Percentiles rank a stretch among this genome's conserved stretches.
Evolutionary conservation across 2,888 invertebrate species (phyloP).

Genomic region (Palloptera scutellata): DNA sequence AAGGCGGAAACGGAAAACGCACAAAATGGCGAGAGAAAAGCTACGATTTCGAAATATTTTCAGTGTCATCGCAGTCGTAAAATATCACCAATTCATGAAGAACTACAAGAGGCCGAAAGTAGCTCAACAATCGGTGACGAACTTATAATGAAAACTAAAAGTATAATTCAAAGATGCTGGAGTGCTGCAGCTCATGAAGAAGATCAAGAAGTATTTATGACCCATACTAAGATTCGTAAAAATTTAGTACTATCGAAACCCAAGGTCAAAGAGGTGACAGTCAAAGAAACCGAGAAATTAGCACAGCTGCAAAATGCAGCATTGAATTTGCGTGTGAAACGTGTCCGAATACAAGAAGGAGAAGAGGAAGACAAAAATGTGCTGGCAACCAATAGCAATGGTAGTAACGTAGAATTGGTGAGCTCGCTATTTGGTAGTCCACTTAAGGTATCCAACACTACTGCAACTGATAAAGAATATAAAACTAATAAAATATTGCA

Average conservation of each 20-base stretch:
- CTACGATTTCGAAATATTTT: constrained; percentile 12
- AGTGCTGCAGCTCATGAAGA: constrained; percentile 38
- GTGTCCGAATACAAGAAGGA: constrained; percentile 20
- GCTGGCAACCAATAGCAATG: too few relatives aligned
- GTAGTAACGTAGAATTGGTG: constrained; percentile 33
- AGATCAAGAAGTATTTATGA: constrained; percentile 22
- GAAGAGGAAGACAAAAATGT: constrained; percentile 33
- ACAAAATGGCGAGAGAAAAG: too few relatives aligned
- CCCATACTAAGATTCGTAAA: not conserved
- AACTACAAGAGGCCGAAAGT: not conserved
- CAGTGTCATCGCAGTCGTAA: constrained; percentile 20
- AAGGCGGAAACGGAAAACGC: not conserved
- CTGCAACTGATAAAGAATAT: constrained; percentile 20
- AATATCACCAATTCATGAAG: constrained; percentile 26
- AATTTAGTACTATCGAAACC: too few relatives aligned
- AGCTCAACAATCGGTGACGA: not conserved
- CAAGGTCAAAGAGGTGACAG: too few relatives aligned
- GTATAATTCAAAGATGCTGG: constrained; percentile 23
- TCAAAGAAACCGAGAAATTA: too few relatives aligned
- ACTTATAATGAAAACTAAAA: constrained; percentile 14
- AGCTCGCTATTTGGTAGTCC: constrained; percentile 5
- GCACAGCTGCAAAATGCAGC: not conserved
- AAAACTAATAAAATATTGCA: constrained; percentile 30
- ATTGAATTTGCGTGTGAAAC: constrained; percentile 6
- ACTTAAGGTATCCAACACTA: constrained; percentile 30